These are phyloP conservation scores for Rhagium mordax DNA, from an alignment of 2,888 invertebrate genomes.

Conservation along the genomic window DNA sequence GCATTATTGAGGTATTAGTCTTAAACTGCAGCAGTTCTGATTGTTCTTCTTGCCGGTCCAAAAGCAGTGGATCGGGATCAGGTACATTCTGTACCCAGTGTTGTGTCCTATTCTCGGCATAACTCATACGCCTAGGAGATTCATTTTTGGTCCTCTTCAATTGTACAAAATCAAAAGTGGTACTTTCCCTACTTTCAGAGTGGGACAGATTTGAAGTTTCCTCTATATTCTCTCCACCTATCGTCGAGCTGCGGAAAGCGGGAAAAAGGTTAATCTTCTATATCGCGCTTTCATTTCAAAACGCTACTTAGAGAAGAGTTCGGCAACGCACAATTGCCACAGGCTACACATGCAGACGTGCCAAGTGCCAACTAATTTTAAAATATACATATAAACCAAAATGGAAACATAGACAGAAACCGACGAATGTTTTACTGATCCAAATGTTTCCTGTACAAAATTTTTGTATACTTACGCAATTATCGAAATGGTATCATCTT, in stretches of 20 bases:
- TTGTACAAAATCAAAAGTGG: background rate
- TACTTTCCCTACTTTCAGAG: background rate
- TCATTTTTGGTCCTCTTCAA: background rate
- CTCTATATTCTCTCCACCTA: background rate
- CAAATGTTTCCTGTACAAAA: too few species aligned
- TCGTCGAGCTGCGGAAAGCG: background rate
- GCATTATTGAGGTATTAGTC: background rate
- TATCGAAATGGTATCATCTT: conserved; percentile 41
- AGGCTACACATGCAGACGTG: too few species aligned
- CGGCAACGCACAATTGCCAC: too few species aligned
- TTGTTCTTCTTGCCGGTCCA: background rate
- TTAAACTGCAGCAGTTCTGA: background rate
- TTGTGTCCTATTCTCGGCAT: background rate
- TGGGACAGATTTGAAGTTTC: background rate
- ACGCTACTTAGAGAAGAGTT: too few species aligned
- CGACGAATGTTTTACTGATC: too few species aligned
- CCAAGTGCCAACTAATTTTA: too few species aligned
- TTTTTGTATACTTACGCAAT: conserved; percentile 24
- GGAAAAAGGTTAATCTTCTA: too few species aligned
- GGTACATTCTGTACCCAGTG: conserved; percentile 6
- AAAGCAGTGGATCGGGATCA: background rate
- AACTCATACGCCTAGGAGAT: background rate
- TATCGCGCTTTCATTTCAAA: too few species aligned
- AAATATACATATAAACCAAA: too few species aligned
- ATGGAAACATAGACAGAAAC: too few species aligned